Conservation (phyloP, 2,113 vertebrate species). For the Pygoscelis antarcticus region DNA sequence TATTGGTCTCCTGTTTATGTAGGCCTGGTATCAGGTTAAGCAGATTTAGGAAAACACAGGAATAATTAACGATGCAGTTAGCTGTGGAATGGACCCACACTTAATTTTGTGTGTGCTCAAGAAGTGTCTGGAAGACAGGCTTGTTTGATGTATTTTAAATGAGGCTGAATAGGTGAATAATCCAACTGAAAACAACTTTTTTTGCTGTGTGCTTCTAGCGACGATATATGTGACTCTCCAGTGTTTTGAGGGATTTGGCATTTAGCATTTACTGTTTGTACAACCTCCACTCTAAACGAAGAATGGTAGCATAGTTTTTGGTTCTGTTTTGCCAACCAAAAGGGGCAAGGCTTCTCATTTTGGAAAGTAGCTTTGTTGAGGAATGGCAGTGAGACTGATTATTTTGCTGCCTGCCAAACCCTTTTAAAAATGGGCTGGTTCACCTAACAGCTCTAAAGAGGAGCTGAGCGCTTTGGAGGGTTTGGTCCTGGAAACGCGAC, state of each 20-base stretch:
- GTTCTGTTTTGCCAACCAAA: not conserved
- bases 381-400: not conserved
- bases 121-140: not conserved
- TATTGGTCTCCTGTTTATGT: not conserved
- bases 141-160: not conserved
- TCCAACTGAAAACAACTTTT: not conserved
- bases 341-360: not conserved
- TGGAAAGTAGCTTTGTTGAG: not conserved
- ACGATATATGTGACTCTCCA: not conserved
- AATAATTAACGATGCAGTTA: not conserved
- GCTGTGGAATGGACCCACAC: not conserved
- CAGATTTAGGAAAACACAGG: not conserved
- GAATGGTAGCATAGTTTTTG: not conserved
- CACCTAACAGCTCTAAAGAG: not conserved
- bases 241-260: not conserved
- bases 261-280: not conserved
- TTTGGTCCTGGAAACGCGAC: accelerated
- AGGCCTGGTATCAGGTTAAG: not conserved
- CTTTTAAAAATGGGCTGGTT: not conserved
- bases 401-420: not conserved
- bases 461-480: not conserved
- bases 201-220: not conserved
- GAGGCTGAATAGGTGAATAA: not conserved
- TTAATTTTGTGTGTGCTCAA: not conserved
- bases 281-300: not conserved